Percentiles rank a stretch among this genome's conserved stretches.
Conservation (phyloP, 1,140 invertebrate species). For the Drosophila tani region DNA sequence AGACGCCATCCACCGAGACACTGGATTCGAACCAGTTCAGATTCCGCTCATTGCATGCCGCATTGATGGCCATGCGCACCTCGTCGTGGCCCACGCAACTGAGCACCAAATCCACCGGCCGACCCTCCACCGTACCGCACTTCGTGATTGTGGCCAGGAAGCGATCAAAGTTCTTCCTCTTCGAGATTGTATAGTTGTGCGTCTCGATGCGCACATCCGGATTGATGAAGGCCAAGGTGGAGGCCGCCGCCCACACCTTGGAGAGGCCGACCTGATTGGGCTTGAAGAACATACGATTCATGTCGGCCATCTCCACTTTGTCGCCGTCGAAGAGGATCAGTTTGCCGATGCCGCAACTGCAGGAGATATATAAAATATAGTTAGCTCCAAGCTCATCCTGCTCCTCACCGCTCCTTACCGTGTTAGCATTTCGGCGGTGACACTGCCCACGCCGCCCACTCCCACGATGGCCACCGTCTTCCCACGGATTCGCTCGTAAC, state of each 20-base stretch:
- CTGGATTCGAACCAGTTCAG: conserved; percentile 99
- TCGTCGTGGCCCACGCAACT: conserved; percentile 99
- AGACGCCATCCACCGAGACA: conserved; percentile 99
- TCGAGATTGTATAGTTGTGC: conserved; percentile 99
- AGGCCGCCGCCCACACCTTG: conserved; percentile 98
- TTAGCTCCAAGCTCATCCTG: not conserved
- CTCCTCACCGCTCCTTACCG: conserved; percentile 59
- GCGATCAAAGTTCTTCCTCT: conserved; percentile 96
- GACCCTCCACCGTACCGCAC: conserved; percentile 88
- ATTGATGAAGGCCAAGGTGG: conserved; percentile 96
- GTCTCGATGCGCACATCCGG: conserved; percentile 98
- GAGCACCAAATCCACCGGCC: conserved; percentile 95
- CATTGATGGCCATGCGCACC: conserved; percentile 98
- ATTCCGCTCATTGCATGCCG: conserved; percentile 97
- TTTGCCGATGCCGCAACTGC: conserved; percentile 98
- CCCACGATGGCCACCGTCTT: conserved; percentile 97
- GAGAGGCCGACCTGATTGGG: conserved; percentile 98
- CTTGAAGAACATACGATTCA: conserved; percentile 99
- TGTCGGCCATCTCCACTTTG: conserved; percentile 99
- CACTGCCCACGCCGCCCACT: conserved; percentile 99
- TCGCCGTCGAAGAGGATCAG: conserved; percentile 99
- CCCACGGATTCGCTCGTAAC: conserved; percentile 98
- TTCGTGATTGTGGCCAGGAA: conserved; percentile 93
- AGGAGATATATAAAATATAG: not conserved
- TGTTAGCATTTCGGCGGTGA: conserved; percentile 99